Evolutionary conservation across 1,140 invertebrate species (phyloP).

Genomic region (Zaprionus ghesquierei): DNA sequence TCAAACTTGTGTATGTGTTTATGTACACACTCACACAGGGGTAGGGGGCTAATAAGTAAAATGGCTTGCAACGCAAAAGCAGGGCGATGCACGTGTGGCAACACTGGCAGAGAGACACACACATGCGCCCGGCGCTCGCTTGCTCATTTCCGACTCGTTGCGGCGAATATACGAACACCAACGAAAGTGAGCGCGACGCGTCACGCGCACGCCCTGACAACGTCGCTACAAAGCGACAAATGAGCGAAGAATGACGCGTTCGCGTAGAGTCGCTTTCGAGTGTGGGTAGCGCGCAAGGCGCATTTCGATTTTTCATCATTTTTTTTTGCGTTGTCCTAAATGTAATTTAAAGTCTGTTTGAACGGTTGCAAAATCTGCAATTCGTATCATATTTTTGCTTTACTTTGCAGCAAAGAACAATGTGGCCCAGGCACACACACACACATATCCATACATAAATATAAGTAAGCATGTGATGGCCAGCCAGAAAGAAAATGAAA

Average conservation of each 20-base stretch:
- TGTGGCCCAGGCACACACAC: neutral
- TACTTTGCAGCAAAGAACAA: slow-evolving; percentile 5
- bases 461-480: slow-evolving; percentile 24
- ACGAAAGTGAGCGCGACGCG: slow-evolving; percentile 18
- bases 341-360: slow-evolving; percentile 10
- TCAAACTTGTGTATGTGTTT: neutral
- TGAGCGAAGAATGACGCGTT: slow-evolving; percentile 26
- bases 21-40: slow-evolving; percentile 1
- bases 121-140: neutral
- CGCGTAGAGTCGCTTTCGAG: neutral
- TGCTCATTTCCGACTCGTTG: neutral
- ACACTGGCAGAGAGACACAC: slow-evolving; percentile 30
- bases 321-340: slow-evolving; percentile 18
- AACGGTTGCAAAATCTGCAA: neutral
- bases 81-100: slow-evolving; percentile 29
- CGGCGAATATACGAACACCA: neutral
- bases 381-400: neutral
- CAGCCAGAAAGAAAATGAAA: neutral
- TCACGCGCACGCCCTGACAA: neutral
- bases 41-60: too few species aligned
- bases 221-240: slow-evolving; percentile 51
- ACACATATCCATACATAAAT: neutral
- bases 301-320: slow-evolving; percentile 29
- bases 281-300: slow-evolving; percentile 22
- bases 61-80: slow-evolving; percentile 5